Conservation (phyloP, 2,888 invertebrate genomes). For the Steromphala cineraria region DNA sequence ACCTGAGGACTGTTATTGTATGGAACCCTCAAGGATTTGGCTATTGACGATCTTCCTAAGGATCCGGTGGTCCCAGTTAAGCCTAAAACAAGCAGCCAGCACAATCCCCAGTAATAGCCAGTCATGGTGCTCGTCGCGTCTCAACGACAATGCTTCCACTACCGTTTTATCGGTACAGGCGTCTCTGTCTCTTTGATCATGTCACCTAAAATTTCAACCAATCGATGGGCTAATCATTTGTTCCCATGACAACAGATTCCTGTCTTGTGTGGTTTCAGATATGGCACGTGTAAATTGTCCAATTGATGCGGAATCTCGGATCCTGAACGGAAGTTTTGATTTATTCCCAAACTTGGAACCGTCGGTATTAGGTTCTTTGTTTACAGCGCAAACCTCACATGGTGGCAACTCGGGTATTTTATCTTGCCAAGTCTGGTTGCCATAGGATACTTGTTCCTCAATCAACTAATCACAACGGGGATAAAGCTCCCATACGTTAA, state of each 20-base stretch:
- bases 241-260: not conserved
- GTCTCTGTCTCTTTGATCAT: not conserved
- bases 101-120: too few relatives aligned
- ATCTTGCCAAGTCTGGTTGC: not conserved
- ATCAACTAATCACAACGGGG: too few relatives aligned
- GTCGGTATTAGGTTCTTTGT: not conserved
- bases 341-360: not conserved
- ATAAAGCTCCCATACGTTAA: too few relatives aligned
- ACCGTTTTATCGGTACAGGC: not conserved
- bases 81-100: too few relatives aligned
- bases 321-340: not conserved
- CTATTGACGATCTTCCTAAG: not conserved
- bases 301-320: not conserved
- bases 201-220: constrained; percentile 8
- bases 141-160: not conserved
- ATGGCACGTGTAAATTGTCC: not conserved
- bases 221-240: not conserved
- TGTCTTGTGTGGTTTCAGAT: not conserved
- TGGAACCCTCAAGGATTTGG: not conserved
- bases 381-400: not conserved
- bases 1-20: not conserved
- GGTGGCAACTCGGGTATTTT: not conserved
- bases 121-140: too few relatives aligned
- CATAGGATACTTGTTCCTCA: not conserved
- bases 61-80: too few relatives aligned